These are phyloP conservation scores for Kryptolebias ocellatus DNA, from an alignment of 2,797 vertebrate species.

Conservation along the genomic window DNA sequence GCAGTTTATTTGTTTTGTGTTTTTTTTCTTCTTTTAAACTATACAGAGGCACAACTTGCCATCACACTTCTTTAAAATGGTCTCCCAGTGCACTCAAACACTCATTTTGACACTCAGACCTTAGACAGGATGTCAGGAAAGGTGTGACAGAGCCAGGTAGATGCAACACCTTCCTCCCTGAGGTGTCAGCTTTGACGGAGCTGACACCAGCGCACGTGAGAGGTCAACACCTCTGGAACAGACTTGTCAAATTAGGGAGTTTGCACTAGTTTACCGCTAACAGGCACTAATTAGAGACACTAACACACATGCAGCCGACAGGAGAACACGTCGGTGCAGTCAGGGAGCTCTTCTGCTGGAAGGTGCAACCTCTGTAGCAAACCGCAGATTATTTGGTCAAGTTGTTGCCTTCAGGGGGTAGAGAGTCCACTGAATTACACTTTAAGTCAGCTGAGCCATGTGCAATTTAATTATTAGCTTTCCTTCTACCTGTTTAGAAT, in stretches of 20 bases:
- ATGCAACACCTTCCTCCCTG: slow-evolving; percentile 42
- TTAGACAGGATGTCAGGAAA: slow-evolving; percentile 51
- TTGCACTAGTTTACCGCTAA: slow-evolving; percentile 74
- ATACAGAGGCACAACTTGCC: slow-evolving; percentile 18
- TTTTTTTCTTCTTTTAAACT: slow-evolving; percentile 37
- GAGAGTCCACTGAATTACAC: slow-evolving; percentile 6
- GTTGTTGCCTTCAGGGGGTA: slow-evolving; percentile 17
- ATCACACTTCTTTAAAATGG: slow-evolving; percentile 41
- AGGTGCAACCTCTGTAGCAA: slow-evolving; percentile 42
- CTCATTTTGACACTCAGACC: slow-evolving; percentile 20
- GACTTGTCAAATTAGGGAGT: slow-evolving; percentile 78
- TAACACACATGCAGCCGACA: slow-evolving; percentile 23
- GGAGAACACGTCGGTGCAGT: slow-evolving; percentile 18
- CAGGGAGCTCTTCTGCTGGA: slow-evolving; percentile 15
- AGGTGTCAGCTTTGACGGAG: slow-evolving; percentile 59
- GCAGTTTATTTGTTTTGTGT: slow-evolving; percentile 30
- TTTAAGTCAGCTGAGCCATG: slow-evolving; percentile 27
- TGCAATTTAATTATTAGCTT: slow-evolving; percentile 1
- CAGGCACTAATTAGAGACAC: slow-evolving; percentile 81
- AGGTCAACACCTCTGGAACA: slow-evolving; percentile 81
- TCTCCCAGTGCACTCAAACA: background rate
- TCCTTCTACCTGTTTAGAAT: slow-evolving; percentile 38
- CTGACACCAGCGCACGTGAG: slow-evolving; percentile 58
- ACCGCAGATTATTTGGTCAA: slow-evolving; percentile 46
- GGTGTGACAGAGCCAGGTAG: slow-evolving; percentile 75